A percentile compares a stretch with the other conserved stretches of the same genome.
These are phyloP conservation scores for Ranitomeya variabilis DNA, from an alignment of 2,113 vertebrate species.

Conservation along the genomic window DNA sequence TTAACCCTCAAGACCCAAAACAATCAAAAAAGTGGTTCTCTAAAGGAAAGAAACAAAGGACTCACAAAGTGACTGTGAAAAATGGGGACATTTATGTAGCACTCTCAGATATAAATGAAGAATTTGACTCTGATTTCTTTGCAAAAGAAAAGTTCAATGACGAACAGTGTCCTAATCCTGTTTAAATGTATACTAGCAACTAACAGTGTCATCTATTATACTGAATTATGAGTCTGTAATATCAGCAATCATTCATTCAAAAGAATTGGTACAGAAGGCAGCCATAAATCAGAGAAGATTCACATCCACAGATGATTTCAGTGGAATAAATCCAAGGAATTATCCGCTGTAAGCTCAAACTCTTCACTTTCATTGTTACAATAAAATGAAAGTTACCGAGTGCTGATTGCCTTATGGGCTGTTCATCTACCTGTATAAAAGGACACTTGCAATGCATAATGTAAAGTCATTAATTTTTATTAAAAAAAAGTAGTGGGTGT, in stretches of 20 bases:
- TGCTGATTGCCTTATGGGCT: too few relatives aligned
- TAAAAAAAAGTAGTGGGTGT: neutral
- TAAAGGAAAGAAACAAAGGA: conserved; percentile 90
- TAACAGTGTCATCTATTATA: neutral
- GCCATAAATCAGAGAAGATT: neutral
- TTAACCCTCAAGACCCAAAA: conserved; percentile 71
- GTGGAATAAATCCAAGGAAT: too few relatives aligned
- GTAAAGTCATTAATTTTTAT: neutral
- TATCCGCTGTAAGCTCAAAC: too few relatives aligned
- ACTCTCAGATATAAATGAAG: conserved; percentile 70
- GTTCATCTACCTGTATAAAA: too few relatives aligned
- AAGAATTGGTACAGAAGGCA: neutral
- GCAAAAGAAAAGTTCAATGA: conserved; percentile 81
- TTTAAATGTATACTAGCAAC: neutral
- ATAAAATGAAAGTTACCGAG: too few relatives aligned
- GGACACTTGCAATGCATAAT: neutral
- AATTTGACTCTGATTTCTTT: conserved; percentile 87
- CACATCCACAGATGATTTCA: too few relatives aligned
- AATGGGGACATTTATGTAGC: conserved; percentile 82
- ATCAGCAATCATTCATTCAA: neutral
- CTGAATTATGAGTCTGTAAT: neutral
- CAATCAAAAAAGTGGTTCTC: conserved; percentile 79
- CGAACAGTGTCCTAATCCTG: neutral
- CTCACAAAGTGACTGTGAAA: conserved; percentile 76
- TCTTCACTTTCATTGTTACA: too few relatives aligned